phyloP scores from a whole-genome alignment of 1,140 invertebrate species.

The Metopolophium dirhodum region DNA sequence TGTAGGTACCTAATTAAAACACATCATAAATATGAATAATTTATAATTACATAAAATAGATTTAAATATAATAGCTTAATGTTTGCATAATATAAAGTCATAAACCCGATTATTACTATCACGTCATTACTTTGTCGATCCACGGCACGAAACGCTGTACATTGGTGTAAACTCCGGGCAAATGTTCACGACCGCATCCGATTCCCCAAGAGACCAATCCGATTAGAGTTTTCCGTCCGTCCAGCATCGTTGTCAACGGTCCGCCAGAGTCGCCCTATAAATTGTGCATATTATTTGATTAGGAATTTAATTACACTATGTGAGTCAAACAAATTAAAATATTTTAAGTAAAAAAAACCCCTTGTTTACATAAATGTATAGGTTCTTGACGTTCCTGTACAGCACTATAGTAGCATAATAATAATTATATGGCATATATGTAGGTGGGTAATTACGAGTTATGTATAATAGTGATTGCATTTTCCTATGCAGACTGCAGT shows the following conservation, averaged over 20 bases:
- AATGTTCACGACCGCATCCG: conserved; percentile 84
- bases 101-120: background rate
- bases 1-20: background rate
- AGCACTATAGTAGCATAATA: too few species aligned
- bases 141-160: conserved; percentile 92
- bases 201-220: conserved; percentile 92
- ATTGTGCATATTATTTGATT: conserved; percentile 43
- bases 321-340: background rate
- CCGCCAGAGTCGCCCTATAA: conserved; percentile 82
- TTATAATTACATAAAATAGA: conserved; percentile 13
- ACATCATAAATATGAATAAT: background rate
- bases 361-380: background rate
- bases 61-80: conserved; percentile 23
- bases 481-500: too few species aligned
- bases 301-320: background rate
- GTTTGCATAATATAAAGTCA: background rate
- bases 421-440: too few species aligned
- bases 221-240: conserved; percentile 82
- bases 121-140: conserved; percentile 80
- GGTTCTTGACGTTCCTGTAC: too few species aligned
- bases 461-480: too few species aligned
- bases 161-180: conserved; percentile 90
- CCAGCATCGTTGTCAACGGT: conserved; percentile 79
- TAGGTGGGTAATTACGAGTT: too few species aligned
- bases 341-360: background rate